These are phyloP conservation scores for Dolichomitus sp. DNA, from an alignment of 2,888 invertebrate genomes.

Conservation along the genomic window DNA sequence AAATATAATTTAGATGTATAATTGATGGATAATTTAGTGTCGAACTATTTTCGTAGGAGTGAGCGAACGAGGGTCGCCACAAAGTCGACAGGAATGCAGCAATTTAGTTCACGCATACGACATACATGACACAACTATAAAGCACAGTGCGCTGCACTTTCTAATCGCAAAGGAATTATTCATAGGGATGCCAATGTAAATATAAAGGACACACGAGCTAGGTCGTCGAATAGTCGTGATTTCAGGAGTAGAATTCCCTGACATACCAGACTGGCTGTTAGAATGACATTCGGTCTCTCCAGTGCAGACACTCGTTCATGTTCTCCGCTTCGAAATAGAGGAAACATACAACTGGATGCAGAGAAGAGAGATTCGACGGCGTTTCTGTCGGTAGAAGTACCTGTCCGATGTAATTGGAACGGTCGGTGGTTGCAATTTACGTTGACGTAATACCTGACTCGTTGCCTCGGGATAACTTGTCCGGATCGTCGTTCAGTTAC, in stretches of 20 bases:
- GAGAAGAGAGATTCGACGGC: slow-evolving; percentile 6
- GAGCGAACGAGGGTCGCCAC: no score
- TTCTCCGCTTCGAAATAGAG: slow-evolving; percentile 1
- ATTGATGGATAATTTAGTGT: background rate
- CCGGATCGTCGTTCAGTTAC: slow-evolving; percentile 1
- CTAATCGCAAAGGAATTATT: slow-evolving; percentile 54
- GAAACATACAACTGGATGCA: background rate
- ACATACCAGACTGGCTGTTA: background rate
- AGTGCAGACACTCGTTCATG: slow-evolving; percentile 3
- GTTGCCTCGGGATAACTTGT: slow-evolving; percentile 20
- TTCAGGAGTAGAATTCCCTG: slow-evolving; percentile 20
- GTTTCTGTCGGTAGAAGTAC: background rate
- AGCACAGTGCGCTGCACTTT: slow-evolving; percentile 35
- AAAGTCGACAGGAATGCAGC: slow-evolving; percentile 15
- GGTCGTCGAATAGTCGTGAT: slow-evolving; percentile 33
- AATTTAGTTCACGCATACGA: slow-evolving; percentile 23
- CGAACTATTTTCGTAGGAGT: background rate
- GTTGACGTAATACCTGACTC: slow-evolving; percentile 33
- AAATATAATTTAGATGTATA: background rate
- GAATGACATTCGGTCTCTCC: background rate
- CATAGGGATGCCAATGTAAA: slow-evolving; percentile 54
- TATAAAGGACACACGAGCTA: slow-evolving; percentile 25
- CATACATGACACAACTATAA: slow-evolving; percentile 12
- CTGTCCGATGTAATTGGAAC: slow-evolving; percentile 32
- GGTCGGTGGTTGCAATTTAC: slow-evolving; percentile 9